Evolutionary conservation across 2,888 invertebrate species (phyloP), one percentile per base, ranked within the genome.

Genomic region (Dryococelus australis): DNA sequence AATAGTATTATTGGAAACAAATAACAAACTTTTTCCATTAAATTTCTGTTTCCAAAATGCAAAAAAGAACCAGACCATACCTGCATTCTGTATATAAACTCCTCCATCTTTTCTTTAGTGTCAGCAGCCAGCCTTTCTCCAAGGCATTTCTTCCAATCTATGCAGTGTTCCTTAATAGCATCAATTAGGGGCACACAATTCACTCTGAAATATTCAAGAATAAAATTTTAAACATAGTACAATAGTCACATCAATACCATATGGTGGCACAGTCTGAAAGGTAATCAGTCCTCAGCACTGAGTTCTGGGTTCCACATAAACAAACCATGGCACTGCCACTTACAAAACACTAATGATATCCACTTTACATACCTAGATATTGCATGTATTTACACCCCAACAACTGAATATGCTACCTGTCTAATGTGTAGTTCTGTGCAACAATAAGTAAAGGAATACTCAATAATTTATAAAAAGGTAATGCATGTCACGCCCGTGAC

Each of bases 131-230:
- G 93, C 89, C 95, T 94, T 86, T 94, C 92, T 0, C 97, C 98
- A 20, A 98, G 92, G 65, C 94, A 94, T 87, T 94, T 93, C 90
- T 96, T 96, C 98, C 98, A 98, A 90, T 97, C 96, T 79, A 93
- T 93, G 12, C 97, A 96, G 92, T 98, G 97, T 9, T 94, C 94
- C 89, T 95, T 95, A 87, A 97, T 95, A 86, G 94, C 95, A 78
- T 94, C 92, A 88, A 97, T 94, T 35, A 98, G 93, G 0, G 96
- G 96, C 24, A 93, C 92, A 89, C 98, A 93, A 92, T 97, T 96
- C 53, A 98, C 94, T 85, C 93, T 90, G 87, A 6, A 87, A 92
- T 20, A 85, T 27, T 16, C 26, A 85, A 85, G 20, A 84, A 12
- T 12, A n/a, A 13, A 13, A 84, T 84, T 84, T 84, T 80, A 12